Evolutionary conservation across 2,113 vertebrate genomes (phyloP), one percentile per base, ranked within the genome.

Genomic region (Salvelinus alpinus): DNA sequence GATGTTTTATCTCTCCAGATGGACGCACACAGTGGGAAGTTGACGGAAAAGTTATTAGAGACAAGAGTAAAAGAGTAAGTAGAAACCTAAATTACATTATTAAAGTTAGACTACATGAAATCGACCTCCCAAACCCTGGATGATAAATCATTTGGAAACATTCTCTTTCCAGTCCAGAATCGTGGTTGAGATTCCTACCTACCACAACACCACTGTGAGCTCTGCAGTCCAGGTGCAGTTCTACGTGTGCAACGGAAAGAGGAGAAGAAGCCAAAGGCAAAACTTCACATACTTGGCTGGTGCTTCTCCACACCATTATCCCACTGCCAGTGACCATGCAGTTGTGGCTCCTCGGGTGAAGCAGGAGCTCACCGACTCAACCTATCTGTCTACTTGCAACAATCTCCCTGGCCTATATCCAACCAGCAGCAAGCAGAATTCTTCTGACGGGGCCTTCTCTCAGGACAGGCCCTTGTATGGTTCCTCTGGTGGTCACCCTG

Each of bases 241-340:
- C 92, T 97, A 96, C 86, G 91, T 98, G 84, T 97, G 95, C 70
- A 98, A 98, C 65, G 97, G 97, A 80, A 98, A 97, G 88, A 95
- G 95, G 86, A 97, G 94, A 90, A 95, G 94, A 88, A 98, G 97
- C 82, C 92, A 94, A 44, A 91, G 90, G 71, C 96, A 97, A 72
- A 95, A 86, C 86, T 97, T 99, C 87, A 97, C 94, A 72, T 98
- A 95, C 22, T 91, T 96, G 86, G 93, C 96, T 90, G 94, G 85
- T 94, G 94, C 51, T 38, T 18, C 34, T 47, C 14, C 34, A 24
- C 27, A 1, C 5, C 66, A 24, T 9, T 48, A 47, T n/a, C 11
- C 22, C 44, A 14, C 20, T 7, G 0, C 27, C 38, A 29, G 31
- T 13, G n/a, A 31, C 14, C 13, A 69, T 76, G 85, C 80, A 12